These are phyloP conservation scores for Idris sp. DNA, from an alignment of 1,140 invertebrate species.

Conservation along the genomic window DNA sequence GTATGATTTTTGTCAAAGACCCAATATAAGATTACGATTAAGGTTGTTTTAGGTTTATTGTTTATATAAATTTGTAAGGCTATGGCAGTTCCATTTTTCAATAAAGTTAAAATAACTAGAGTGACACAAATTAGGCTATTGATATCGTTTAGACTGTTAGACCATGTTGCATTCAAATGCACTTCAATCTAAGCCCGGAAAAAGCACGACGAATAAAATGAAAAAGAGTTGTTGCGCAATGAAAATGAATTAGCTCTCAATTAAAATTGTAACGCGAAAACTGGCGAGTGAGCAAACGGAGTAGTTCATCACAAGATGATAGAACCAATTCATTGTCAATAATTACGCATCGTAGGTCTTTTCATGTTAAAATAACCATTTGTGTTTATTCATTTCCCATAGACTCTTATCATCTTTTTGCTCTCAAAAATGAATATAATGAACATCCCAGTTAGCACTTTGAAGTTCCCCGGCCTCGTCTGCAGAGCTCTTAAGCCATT, in stretches of 20 bases:
- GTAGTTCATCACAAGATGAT: constrained; percentile 11
- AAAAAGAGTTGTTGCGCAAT: constrained; percentile 19
- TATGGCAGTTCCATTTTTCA: background rate
- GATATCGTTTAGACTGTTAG: constrained; percentile 6
- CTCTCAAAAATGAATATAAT: constrained; percentile 60
- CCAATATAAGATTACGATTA: too few relatives aligned
- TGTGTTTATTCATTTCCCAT: constrained; percentile 58
- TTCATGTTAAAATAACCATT: constrained; percentile 43
- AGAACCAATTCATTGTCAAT: constrained; percentile 23
- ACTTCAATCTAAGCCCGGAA: constrained; percentile 22
- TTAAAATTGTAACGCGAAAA: constrained; percentile 23
- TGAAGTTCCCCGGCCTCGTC: constrained; percentile 62
- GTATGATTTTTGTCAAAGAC: too few relatives aligned
- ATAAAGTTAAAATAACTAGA: constrained; percentile 25
- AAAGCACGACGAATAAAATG: constrained; percentile 19
- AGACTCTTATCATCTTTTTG: constrained; percentile 36
- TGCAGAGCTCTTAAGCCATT: constrained; percentile 66
- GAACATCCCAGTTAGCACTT: constrained; percentile 59
- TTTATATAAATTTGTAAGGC: too few relatives aligned
- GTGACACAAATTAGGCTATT: constrained; percentile 21
- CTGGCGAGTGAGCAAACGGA: constrained; percentile 3
- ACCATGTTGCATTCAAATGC: constrained; percentile 21
- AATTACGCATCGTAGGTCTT: constrained; percentile 29
- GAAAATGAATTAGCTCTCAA: constrained; percentile 42
- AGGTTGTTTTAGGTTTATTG: too few relatives aligned